Base-by-base conservation (phyloP, 2,113 vertebrate genomes). In the Percina caprodes region DNA sequence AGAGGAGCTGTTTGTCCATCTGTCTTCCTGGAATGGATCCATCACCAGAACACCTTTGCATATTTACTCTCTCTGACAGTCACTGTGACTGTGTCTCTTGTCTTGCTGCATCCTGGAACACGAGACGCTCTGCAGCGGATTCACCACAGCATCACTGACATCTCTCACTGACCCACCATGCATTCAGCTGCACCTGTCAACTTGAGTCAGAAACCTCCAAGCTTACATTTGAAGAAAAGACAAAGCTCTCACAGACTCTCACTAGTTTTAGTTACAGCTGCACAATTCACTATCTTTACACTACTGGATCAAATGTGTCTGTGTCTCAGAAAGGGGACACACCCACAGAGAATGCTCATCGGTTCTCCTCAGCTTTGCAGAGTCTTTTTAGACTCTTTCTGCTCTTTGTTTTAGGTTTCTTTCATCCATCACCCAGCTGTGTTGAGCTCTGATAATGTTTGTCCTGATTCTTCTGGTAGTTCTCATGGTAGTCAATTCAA, bases 1-100 rank as follows among this genome's bases (percentile, higher is more conserved):
- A 54, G 39, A 73, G 58, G 62, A 74, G n/a, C 12, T 68, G 46
- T 75, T 69, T 69, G 68, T 85, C 77, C 66, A 65, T 80, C 71
- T 80, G 65, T 33, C 65, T n/a, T 55, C 19, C 26, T 52, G 45
- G 69, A 55, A 84, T 49, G 69, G 46, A 83, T 67, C 68, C 65
- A 78, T 42, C n/a, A 60, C 18, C 52, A 61, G 16, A 61, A 45
- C 68, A 60, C 52, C 60, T 83, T 51, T 46, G 19, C 60, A 45
- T 45, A 65, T 65, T 46, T 21, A 42, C 24, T 73, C 71, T 49
- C 15, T 45, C 51, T 19, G 26, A 16, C 14, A 70, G 15, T 42
- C 14, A 42, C 16, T 54, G 65, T 54, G 19, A 55, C 30, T 56
- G 16, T 69, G 30, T 48, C 6, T 66, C n/a, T 26, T 42, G 39